These are phyloP conservation scores for Pseudochirops corinnae DNA, from an alignment of 2,797 vertebrate genomes.

Conservation along the genomic window DNA sequence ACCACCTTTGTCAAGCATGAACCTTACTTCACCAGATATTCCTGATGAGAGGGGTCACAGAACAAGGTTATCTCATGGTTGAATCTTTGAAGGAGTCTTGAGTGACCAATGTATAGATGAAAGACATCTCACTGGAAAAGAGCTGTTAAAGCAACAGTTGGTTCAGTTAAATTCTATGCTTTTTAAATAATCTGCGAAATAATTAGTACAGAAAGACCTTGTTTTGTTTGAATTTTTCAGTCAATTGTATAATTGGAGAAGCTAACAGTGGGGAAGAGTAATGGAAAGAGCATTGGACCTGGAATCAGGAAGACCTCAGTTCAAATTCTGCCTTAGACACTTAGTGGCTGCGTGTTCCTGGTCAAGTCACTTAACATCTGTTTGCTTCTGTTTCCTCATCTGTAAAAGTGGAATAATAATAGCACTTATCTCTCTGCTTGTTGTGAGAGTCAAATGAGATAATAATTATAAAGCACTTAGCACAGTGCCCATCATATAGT, in stretches of 20 bases:
- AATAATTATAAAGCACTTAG: background rate
- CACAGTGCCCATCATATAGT: background rate
- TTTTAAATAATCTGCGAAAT: background rate
- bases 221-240: background rate
- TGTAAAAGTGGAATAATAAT: background rate
- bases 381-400: background rate
- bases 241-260: background rate
- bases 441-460: background rate
- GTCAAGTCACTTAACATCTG: background rate
- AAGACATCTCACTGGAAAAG: background rate
- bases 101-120: background rate
- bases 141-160: background rate
- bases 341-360: background rate
- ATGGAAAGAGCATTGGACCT: background rate
- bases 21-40: background rate
- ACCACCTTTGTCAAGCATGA: background rate
- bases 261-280: background rate
- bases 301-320: background rate
- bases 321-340: background rate
- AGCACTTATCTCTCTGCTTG: background rate
- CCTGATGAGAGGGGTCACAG: background rate
- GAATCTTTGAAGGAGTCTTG: background rate
- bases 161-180: background rate
- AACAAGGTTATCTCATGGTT: background rate
- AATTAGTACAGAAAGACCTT: background rate